Conservation (phyloP, 2,113 vertebrate species). For the Psittacara wagleri region DNA sequence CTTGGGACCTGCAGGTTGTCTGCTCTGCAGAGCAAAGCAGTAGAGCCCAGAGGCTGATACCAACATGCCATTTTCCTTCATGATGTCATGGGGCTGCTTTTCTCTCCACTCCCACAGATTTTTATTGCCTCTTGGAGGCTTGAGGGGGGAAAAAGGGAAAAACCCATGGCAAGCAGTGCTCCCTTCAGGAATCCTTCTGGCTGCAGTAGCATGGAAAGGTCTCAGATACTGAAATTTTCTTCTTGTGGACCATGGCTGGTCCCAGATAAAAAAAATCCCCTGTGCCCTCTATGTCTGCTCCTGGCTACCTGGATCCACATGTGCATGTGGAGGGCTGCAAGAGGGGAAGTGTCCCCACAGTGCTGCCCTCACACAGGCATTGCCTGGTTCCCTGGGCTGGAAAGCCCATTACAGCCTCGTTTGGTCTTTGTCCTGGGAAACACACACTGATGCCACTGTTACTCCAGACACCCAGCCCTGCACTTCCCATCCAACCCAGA, state of each 20-base stretch:
- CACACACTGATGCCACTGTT: too few relatives aligned
- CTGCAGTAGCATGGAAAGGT: not conserved
- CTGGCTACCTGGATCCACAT: accelerated
- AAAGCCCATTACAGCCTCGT: not conserved
- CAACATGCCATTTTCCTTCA: not conserved
- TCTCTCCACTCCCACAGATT: not conserved
- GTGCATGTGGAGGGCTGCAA: accelerated
- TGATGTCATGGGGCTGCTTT: not conserved
- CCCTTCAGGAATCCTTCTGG: not conserved
- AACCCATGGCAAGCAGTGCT: not conserved
- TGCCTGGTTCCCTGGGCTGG: not conserved
- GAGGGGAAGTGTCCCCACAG: accelerated
- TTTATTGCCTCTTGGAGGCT: not conserved
- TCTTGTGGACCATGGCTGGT: not conserved
- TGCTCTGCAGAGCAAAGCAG: not conserved
- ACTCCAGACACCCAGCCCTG: not conserved
- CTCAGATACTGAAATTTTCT: not conserved
- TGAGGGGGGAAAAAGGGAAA: not conserved
- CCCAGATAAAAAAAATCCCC: not conserved
- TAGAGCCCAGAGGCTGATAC: not conserved
- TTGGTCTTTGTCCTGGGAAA: not conserved
- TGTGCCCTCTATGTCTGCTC: not conserved
- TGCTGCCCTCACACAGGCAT: not conserved
- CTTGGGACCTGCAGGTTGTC: not conserved
- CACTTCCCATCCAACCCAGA: not conserved